Evolutionary conservation across 37 sponge, comb jelly and placozoan genomes (phyloP).

Genomic region (Beroe ovata): DNA sequence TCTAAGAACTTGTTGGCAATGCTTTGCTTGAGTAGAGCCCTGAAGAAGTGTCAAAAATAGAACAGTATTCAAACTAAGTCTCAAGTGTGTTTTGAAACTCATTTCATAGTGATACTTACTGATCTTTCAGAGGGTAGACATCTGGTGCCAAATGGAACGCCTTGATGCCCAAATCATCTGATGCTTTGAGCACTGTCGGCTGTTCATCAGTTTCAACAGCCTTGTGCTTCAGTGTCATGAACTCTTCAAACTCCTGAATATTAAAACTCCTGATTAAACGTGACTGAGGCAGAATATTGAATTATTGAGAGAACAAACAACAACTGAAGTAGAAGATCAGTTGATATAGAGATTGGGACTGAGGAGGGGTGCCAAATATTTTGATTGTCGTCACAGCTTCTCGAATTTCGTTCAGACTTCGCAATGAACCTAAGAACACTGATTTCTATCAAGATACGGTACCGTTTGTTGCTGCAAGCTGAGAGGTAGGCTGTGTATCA

Average conservation of each 20-base stretch:
- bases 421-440: too few relatives aligned
- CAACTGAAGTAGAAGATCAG: too few relatives aligned
- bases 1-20: slow-evolving; percentile 14
- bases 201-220: slow-evolving; percentile 29
- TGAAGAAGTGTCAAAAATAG: neutral
- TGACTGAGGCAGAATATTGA: too few relatives aligned
- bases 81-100: neutral
- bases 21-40: slow-evolving; percentile 33
- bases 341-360: too few relatives aligned
- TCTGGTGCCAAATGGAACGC: slow-evolving; percentile 27
- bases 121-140: slow-evolving; percentile 23
- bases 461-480: slow-evolving; percentile 22
- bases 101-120: slow-evolving; percentile 9
- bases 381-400: neutral
- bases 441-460: too few relatives aligned
- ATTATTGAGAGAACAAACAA: too few relatives aligned
- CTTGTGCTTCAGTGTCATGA: slow-evolving; percentile 12
- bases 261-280: too few relatives aligned
- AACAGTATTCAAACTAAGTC: neutral
- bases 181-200: slow-evolving; percentile 34
- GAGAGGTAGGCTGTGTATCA: slow-evolving; percentile 40
- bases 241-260: slow-evolving; percentile 56
- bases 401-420: too few relatives aligned
- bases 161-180: neutral
- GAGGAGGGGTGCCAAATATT: too few relatives aligned